Evolutionary conservation across 2,113 vertebrate genomes (phyloP).

Genomic region (Dasypus novemcinctus): DNA sequence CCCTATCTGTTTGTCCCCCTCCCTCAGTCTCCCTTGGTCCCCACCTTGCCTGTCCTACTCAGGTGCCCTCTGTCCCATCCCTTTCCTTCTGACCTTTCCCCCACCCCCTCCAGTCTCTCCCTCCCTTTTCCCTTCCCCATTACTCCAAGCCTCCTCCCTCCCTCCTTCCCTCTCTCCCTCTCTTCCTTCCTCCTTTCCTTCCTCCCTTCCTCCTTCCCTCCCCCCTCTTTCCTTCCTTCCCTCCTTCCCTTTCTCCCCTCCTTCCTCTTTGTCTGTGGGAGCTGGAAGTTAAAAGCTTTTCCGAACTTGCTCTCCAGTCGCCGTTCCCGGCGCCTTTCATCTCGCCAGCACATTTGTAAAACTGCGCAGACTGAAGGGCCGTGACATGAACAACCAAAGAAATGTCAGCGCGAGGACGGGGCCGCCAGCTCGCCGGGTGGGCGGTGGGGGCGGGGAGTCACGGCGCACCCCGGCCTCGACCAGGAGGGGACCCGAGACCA

Average conservation of each 20-base stretch:
- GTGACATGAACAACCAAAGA: conserved; percentile 82
- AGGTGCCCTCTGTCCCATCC: neutral
- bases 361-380: conserved; percentile 82
- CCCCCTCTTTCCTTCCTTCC: neutral
- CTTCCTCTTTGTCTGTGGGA: conserved; percentile 79
- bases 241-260: conserved; percentile 41
- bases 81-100: neutral
- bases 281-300: conserved; percentile 87
- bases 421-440: neutral
- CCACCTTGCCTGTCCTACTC: neutral
- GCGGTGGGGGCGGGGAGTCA: neutral
- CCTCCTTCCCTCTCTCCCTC: rapidly evolving
- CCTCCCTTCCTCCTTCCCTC: neutral
- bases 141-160: rapidly evolving
- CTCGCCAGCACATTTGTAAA: conserved; percentile 84
- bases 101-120: neutral
- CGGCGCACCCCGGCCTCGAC: neutral
- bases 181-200: neutral
- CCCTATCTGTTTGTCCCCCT: neutral
- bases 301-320: conserved; percentile 84
- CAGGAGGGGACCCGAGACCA: neutral
- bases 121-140: too few species aligned
- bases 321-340: conserved; percentile 84
- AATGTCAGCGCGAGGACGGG: conserved; percentile 69
- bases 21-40: neutral